Conservation (phyloP, 2,888 invertebrate genomes). For the Acanthopleura granulata region DNA sequence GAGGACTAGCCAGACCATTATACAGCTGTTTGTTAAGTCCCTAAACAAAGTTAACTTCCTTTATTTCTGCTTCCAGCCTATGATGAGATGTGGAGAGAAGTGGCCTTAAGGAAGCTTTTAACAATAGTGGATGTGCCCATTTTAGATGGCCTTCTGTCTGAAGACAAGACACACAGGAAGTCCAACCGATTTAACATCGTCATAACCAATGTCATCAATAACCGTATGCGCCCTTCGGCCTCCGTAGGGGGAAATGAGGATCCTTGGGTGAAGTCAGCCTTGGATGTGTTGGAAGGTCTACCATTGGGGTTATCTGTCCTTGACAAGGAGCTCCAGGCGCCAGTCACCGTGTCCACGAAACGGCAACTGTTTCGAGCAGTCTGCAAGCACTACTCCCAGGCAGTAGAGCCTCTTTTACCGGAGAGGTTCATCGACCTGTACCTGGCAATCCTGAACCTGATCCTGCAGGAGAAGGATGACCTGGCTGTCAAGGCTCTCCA, state of each 20-base stretch:
- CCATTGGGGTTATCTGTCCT: slow-evolving; percentile 41
- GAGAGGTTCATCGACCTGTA: slow-evolving; percentile 63
- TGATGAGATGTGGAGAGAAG: slow-evolving; percentile 60
- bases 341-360: slow-evolving; percentile 47
- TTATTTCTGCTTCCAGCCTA: slow-evolving; percentile 39
- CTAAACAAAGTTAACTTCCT: too few species aligned
- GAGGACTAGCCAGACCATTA: too few species aligned
- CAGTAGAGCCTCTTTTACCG: slow-evolving; percentile 53
- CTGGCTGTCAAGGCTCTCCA: slow-evolving; percentile 58
- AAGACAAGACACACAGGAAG: slow-evolving; percentile 38
- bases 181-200: slow-evolving; percentile 24
- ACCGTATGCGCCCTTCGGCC: slow-evolving; percentile 32
- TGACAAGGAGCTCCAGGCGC: slow-evolving; percentile 51
- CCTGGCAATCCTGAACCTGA: slow-evolving; percentile 59
- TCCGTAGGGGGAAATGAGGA: slow-evolving; percentile 37
- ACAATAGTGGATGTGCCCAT: slow-evolving; percentile 64
- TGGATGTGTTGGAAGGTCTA: slow-evolving; percentile 17
- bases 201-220: slow-evolving; percentile 53
- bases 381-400: slow-evolving; percentile 50
- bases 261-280: slow-evolving; percentile 55
- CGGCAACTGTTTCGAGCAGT: slow-evolving; percentile 59
- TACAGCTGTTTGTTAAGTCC: too few species aligned
- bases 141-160: slow-evolving; percentile 58
- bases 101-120: slow-evolving; percentile 60
- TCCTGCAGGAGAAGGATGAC: slow-evolving; percentile 50